A percentile compares a stretch with the other conserved stretches of the same genome.
phyloP scores from a whole-genome alignment of 64 coral and sea anemone species.

The Montipora cactus region DNA sequence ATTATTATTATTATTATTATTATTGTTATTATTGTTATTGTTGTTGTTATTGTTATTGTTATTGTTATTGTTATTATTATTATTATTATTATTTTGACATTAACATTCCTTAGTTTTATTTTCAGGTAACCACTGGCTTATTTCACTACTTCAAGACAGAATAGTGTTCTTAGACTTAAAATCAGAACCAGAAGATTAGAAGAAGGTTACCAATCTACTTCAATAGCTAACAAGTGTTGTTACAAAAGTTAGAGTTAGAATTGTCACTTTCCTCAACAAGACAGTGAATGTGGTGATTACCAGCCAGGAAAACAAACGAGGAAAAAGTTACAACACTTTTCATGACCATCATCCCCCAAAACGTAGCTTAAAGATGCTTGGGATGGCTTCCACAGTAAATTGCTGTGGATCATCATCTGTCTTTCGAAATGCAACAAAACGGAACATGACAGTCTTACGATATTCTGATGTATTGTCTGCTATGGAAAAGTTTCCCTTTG shows the following conservation, averaged over 20 bases:
- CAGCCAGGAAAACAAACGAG: neutral
- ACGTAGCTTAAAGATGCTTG: constrained; percentile 7
- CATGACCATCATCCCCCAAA: neutral
- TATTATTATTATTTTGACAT: too few relatives aligned
- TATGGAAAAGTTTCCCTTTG: neutral
- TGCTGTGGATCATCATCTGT: constrained; percentile 29
- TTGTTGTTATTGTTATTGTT: too few relatives aligned
- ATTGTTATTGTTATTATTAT: too few relatives aligned
- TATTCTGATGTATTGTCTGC: neutral
- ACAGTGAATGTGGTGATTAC: constrained; percentile 3
- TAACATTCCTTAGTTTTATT: neutral
- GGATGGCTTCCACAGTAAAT: neutral
- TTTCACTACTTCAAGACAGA: neutral
- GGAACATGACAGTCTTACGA: constrained; percentile 39
- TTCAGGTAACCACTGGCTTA: neutral
- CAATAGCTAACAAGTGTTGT: neutral
- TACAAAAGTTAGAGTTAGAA: neutral
- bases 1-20: too few relatives aligned
- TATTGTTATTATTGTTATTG: too few relatives aligned
- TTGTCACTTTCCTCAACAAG: neutral
- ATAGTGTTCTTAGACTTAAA: neutral
- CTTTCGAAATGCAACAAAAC: constrained; percentile 3
- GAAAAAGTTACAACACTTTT: neutral
- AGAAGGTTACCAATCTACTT: neutral
- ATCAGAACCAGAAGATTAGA: constrained; percentile 1